Evolutionary conservation across 2,797 vertebrate species (phyloP).

Genomic region (Anisognathus igniventris): DNA sequence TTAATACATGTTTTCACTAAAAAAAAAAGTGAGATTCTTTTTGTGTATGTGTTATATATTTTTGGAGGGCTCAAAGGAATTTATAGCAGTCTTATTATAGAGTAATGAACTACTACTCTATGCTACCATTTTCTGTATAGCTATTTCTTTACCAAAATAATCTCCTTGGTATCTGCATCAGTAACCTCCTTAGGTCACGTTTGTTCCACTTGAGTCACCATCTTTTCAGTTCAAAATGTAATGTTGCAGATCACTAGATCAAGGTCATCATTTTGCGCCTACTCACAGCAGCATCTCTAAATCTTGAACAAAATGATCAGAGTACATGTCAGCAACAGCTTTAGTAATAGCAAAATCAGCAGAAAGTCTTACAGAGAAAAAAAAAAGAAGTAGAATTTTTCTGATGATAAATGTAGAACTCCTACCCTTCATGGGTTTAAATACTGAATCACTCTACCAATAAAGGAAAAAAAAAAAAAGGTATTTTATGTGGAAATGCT

Average conservation of each 20-base stretch:
- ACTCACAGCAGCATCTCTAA: constrained; percentile 44
- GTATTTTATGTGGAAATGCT: background rate
- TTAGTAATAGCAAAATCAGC: constrained; percentile 21
- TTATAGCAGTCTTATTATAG: background rate
- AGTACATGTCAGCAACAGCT: background rate
- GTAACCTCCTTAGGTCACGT: constrained; percentile 39
- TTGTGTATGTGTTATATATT: background rate
- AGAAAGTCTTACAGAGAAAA: background rate
- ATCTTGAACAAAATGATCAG: background rate
- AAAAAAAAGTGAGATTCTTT: background rate
- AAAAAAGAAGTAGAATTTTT: background rate
- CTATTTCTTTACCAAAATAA: background rate
- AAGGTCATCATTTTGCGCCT: constrained; percentile 45
- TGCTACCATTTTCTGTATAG: background rate
- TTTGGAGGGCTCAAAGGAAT: background rate
- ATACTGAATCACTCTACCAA: background rate
- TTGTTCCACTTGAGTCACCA: constrained; percentile 35
- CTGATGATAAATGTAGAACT: background rate
- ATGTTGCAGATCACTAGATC: constrained; percentile 45
- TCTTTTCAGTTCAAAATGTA: constrained; percentile 43
- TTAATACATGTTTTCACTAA: background rate
- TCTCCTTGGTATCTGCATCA: constrained; percentile 15
- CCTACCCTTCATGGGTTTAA: background rate
- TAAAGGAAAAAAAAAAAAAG: background rate
- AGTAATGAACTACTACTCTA: background rate